Base-by-base conservation (phyloP, 2,888 invertebrate genomes). In the Peribatodes rhomboidaria region DNA sequence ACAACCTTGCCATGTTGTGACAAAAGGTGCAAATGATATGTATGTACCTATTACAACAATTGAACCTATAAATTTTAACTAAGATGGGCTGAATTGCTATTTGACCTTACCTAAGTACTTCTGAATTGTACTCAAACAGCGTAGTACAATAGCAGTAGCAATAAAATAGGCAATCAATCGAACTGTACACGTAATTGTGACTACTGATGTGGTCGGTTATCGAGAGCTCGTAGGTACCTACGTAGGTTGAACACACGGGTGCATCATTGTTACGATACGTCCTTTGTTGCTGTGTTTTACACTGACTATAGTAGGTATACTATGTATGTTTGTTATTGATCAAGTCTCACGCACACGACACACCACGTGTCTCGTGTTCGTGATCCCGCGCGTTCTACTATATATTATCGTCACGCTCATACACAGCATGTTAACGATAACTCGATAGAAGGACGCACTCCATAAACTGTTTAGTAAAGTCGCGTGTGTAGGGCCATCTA, bases 201-300 rank as follows among this genome's bases (percentile, higher is more conserved):
- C 46, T 57, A 33, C 49, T 22, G 46, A 47, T 47, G n/a, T 22
- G 20, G 55, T 54, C 27, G 41, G 58, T 59, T 54, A 64, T 49
- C 54, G 58, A 59, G 59, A 42, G 37, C 18, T 31, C 20, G 44
- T 50, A 50, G 20, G 41, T 35, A 27, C 18, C 14, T 46, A 41
- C 44, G 52, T 39, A 57, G 39, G 60, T 65, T 60, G 56, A 35
- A 55, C 42, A 56, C 41, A 56, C 50, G 44, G 44, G 39, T 39
- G 52, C 65, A 65, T 49, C 50, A 53, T 52, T 56, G 46, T 46
- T 64, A 46, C 42, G 35, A 61, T 52, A 16, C 44, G 47, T 54
- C 64, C 42, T 60, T 60, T 60, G 60, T 65, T 37, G n/a, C 10
- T 57, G n/a, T 54, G 54, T 59, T 49, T 60, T 56, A 20, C 54